Base-by-base conservation (phyloP, 2,113 vertebrate species). In the Craseonycteris thonglongyai region DNA sequence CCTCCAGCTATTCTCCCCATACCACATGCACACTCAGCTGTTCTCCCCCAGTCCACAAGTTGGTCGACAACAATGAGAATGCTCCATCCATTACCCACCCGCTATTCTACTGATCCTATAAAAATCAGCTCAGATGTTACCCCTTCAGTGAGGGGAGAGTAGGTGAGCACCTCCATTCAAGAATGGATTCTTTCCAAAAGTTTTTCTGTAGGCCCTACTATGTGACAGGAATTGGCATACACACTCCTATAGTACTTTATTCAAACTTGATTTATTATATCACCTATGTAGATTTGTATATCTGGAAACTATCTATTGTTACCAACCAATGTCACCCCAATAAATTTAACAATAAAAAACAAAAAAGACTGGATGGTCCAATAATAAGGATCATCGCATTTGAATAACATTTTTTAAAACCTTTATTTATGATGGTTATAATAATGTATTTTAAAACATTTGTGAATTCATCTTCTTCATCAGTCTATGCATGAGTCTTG, bases 211-310 rank as follows among this genome's bases (percentile, higher is more conserved):
- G 28, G 56, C 13, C 65, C 58, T 59, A 65, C 24, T 81, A 76
- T n/a, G 8, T 49, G 59, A 74, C 68, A 63, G 54, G 7, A 35
- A 88, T 28, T 78, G 19, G 10, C 16, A 65, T 38, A 47, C 79
- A 63, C 49, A 90, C 74, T 89, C 59, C 38, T 51, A 45, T 0
- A 26, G 68, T 33, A 54, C 30, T 78, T 2, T 28, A 28, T 38
- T 94, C 54, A 95, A 82, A 74, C 24, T 21, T 94, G 45, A 80
- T 24, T 72, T n/a, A n/a, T n/a, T n/a, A n/a, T n/a, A n/a, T n/a
- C n/a, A n/a, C n/a, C n/a, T n/a, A n/a, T n/a, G n/a, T n/a, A n/a
- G n/a, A n/a, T n/a, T n/a, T n/a, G n/a, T n/a, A n/a, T n/a, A n/a
- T n/a, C n/a, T n/a, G n/a, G n/a, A n/a, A n/a, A n/a, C n/a, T n/a